Evolutionary conservation across 2,113 vertebrate genomes (phyloP).

Genomic region (Panthera uncia): DNA sequence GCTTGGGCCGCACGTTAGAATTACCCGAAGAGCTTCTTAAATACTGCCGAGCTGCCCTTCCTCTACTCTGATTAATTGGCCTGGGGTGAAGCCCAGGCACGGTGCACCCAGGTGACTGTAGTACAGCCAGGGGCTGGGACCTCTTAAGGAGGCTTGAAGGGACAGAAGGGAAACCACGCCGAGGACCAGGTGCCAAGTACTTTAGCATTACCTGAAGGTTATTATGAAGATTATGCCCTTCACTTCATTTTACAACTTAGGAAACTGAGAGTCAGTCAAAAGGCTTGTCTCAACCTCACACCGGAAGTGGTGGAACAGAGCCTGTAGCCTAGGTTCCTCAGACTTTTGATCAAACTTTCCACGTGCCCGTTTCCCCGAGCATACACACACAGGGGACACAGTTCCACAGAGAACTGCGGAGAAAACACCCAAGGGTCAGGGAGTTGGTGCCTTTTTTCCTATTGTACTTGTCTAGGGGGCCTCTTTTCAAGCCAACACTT

Average conservation of each 20-base stretch:
- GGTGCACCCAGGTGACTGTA: background rate
- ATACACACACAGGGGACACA: background rate
- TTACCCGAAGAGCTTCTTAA: background rate
- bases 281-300: background rate
- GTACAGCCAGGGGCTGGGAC: background rate
- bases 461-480: background rate
- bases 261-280: background rate
- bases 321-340: background rate
- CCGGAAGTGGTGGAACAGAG: background rate
- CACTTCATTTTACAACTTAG: background rate
- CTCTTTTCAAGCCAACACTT: background rate
- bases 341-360: background rate
- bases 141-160: background rate
- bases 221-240: background rate
- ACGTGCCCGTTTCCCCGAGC: fast-evolving
- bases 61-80: background rate
- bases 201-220: background rate
- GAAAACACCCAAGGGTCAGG: background rate
- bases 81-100: background rate
- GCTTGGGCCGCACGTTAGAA: background rate
- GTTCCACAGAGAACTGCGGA: background rate
- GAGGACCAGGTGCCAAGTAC: background rate
- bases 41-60: background rate
- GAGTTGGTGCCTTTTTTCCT: background rate
- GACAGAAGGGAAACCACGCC: background rate